phyloP scores from a whole-genome alignment of 2,113 vertebrate genomes.

The Rhombomys opimus region DNA sequence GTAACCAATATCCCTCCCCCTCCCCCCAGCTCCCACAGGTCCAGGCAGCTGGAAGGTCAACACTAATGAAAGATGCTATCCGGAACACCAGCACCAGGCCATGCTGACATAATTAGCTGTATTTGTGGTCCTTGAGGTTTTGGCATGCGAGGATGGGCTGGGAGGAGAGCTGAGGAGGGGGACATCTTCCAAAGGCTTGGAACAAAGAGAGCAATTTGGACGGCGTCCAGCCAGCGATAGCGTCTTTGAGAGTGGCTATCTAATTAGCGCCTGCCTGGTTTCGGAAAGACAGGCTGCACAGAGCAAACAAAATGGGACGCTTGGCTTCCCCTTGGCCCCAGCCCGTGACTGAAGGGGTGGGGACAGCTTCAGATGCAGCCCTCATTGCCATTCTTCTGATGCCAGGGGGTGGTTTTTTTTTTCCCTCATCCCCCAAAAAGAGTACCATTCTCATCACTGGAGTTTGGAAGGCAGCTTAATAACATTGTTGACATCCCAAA shows the following conservation, averaged over 20 bases:
- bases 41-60: slow-evolving; percentile 32
- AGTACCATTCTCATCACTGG: not conserved
- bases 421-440: fast-evolving
- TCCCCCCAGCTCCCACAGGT: not conserved
- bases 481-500: slow-evolving; percentile 18
- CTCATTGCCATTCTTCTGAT: not conserved
- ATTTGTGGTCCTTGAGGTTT: slow-evolving; percentile 69
- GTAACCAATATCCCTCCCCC: not conserved
- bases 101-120: slow-evolving; percentile 58
- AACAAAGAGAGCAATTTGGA: slow-evolving; percentile 78
- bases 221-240: slow-evolving; percentile 57
- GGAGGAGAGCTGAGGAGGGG: slow-evolving; percentile 36
- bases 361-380: not conserved
- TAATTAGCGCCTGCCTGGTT: slow-evolving; percentile 71
- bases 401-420: not conserved
- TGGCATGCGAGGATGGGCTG: slow-evolving; percentile 47
- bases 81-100: slow-evolving; percentile 41
- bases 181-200: slow-evolving; percentile 31
- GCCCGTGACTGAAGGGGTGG: not conserved
- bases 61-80: slow-evolving; percentile 66
- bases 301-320: not conserved
- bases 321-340: slow-evolving; percentile 35
- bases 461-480: slow-evolving; percentile 12
- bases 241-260: slow-evolving; percentile 55
- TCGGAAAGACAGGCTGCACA: not conserved